phyloP scores from a whole-genome alignment of 53 echinoderm and acorn worm species.

The Crossaster papposus region DNA sequence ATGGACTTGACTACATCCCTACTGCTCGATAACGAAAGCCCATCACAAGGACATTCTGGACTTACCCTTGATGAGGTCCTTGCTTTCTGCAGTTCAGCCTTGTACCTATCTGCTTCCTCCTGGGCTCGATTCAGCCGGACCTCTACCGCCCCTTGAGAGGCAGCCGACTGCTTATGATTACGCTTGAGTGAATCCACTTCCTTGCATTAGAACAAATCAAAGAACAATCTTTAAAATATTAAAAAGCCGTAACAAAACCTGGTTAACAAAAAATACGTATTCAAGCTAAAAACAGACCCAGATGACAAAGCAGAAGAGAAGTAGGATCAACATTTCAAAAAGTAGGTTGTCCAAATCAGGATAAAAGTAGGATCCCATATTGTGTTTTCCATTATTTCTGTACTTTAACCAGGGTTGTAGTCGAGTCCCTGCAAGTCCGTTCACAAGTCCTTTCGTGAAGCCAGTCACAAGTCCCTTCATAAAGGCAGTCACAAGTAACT shows the following conservation, averaged over 20 bases:
- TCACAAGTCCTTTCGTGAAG: too few species aligned
- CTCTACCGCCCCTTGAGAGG: constrained; percentile 84
- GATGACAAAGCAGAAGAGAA: too few species aligned
- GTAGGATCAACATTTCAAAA: too few species aligned
- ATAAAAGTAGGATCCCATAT: too few species aligned
- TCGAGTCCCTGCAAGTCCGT: too few species aligned
- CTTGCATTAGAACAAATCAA: constrained; percentile 50
- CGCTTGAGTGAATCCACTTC: constrained; percentile 88
- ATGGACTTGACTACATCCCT: background rate
- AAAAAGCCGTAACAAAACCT: background rate
- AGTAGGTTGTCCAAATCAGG: too few species aligned
- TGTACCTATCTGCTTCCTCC: constrained; percentile 92
- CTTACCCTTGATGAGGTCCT: constrained; percentile 90
- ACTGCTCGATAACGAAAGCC: too few species aligned
- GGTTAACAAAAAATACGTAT: background rate
- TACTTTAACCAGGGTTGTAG: too few species aligned
- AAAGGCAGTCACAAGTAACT: too few species aligned
- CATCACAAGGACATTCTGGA: background rate
- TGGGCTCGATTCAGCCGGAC: constrained; percentile 90
- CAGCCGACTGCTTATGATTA: constrained; percentile 85
- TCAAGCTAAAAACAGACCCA: too few species aligned
- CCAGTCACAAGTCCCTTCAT: too few species aligned
- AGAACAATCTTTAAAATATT: background rate
- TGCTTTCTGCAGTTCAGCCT: constrained; percentile 81
- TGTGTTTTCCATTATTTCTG: too few species aligned